phyloP scores from a whole-genome alignment of 2,888 invertebrate genomes.

The Clitarchus hookeri region DNA sequence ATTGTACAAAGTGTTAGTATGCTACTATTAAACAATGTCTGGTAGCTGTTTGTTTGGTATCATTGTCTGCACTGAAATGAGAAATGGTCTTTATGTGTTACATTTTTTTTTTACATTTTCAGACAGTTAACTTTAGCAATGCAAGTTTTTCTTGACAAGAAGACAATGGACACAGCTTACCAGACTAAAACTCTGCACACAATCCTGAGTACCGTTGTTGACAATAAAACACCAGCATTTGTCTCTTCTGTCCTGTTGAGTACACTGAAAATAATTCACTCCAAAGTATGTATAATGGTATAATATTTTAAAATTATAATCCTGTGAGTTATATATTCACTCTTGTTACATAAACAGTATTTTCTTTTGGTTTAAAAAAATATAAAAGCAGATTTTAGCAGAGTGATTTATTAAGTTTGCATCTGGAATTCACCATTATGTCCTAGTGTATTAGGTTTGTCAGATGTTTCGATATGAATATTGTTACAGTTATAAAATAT shows the following conservation, averaged over 20 bases:
- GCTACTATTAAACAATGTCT: too few species aligned
- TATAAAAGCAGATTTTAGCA: too few species aligned
- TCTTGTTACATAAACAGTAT: too few species aligned
- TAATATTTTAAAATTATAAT: too few species aligned
- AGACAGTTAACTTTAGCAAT: background rate
- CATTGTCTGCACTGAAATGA: background rate
- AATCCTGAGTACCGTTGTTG: background rate
- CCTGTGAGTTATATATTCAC: too few species aligned
- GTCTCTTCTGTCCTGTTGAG: slow-evolving; percentile 3
- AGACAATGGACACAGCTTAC: background rate
- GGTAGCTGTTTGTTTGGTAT: too few species aligned
- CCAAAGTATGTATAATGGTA: background rate
- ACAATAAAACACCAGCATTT: background rate
- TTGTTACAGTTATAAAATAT: too few species aligned
- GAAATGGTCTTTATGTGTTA: background rate
- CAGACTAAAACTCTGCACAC: background rate
- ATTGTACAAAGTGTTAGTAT: background rate
- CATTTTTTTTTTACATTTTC: background rate
- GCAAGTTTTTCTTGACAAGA: background rate
- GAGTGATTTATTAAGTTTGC: too few species aligned
- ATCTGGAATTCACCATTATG: too few species aligned
- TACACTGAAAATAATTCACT: background rate
- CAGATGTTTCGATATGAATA: too few species aligned
- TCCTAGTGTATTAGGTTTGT: too few species aligned
- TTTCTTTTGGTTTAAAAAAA: too few species aligned